Evolutionary conservation across 2,113 vertebrate genomes (phyloP).

Genomic region (Diglossa brunneiventris): DNA sequence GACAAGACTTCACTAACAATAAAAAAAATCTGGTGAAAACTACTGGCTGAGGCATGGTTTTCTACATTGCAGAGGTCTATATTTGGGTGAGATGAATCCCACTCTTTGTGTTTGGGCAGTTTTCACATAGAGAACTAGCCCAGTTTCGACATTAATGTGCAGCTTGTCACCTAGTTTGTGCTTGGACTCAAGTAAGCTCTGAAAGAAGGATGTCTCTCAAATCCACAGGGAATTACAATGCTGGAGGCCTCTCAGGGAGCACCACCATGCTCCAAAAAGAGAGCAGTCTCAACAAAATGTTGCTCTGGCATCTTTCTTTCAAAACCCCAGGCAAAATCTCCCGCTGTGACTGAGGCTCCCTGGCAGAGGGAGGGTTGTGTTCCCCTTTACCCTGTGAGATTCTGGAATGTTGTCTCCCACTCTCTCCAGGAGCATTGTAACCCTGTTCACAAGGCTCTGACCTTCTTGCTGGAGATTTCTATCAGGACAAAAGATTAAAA

Average conservation of each 20-base stretch:
- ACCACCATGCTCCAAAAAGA: not conserved
- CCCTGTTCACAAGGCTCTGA: not conserved
- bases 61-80: not conserved
- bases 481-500: not conserved
- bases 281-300: not conserved
- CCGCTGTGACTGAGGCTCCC: too few relatives aligned
- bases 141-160: not conserved
- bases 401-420: not conserved
- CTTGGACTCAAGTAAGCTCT: not conserved
- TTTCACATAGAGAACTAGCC: not conserved
- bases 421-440: not conserved
- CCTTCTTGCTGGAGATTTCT: not conserved
- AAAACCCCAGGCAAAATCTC: not conserved
- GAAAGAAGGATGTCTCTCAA: not conserved
- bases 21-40: not conserved
- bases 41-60: not conserved
- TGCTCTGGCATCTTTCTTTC: not conserved
- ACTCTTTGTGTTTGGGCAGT: not conserved
- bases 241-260: not conserved
- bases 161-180: accelerated
- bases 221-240: not conserved
- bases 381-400: not conserved
- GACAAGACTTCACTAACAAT: not conserved
- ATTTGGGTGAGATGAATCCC: not conserved
- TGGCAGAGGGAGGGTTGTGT: not conserved